A percentile compares a stretch with the other conserved stretches of the same genome.
These are phyloP conservation scores for Lasioglossum malachurum DNA, from an alignment of 2,888 invertebrate genomes.

Conservation along the genomic window DNA sequence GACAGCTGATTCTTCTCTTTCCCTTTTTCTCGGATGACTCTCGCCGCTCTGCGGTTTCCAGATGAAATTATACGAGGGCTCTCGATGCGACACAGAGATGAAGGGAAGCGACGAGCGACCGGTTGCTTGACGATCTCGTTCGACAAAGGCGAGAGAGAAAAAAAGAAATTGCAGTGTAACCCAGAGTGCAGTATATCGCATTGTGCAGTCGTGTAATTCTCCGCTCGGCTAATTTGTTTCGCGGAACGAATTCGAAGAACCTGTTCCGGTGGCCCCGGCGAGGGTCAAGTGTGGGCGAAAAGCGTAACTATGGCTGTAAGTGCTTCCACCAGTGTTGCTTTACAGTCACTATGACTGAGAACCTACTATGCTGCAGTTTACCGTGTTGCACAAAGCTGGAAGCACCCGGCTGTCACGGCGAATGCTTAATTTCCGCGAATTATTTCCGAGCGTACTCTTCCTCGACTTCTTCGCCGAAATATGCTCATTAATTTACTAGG, in stretches of 20 bases:
- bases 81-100: conserved; percentile 15
- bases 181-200: conserved; percentile 7
- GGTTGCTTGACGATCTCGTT: conserved; percentile 26
- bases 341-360: background rate
- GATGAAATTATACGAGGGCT: conserved; percentile 57
- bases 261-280: conserved; percentile 14
- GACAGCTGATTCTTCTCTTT: conserved; percentile 24
- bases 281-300: conserved; percentile 4
- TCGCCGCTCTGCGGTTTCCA: conserved; percentile 42
- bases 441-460: background rate
- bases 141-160: background rate
- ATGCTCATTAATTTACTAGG: background rate
- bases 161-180: background rate
- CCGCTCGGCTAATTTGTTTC: conserved; percentile 51
- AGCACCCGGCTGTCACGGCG: background rate
- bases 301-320: background rate
- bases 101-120: conserved; percentile 28
- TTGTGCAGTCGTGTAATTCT: conserved; percentile 12
- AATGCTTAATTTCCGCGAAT: background rate
- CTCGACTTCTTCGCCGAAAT: background rate
- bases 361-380: background rate
- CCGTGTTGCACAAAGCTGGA: background rate
- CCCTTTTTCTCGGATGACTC: background rate
- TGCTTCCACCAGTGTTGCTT: background rate
- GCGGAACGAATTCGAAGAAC: conserved; percentile 41